Evolutionary conservation across 2,113 vertebrate species (phyloP).

Genomic region (Brachyhypopomus gauderio): DNA sequence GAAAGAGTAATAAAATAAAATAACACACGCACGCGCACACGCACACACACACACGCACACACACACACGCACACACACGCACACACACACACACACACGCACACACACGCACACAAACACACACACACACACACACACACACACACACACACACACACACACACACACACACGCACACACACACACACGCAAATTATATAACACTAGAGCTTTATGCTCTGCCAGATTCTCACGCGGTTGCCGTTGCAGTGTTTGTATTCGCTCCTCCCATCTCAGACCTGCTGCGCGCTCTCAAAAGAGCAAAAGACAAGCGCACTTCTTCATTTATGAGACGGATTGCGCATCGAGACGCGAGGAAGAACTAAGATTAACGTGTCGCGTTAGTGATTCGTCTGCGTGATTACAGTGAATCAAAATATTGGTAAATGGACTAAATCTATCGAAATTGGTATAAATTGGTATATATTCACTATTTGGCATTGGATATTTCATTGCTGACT

Average conservation of each 20-base stretch:
- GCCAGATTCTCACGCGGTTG: background rate
- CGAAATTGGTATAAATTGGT: too few relatives aligned
- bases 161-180: background rate
- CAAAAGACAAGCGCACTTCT: conserved; percentile 17
- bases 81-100: background rate
- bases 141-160: background rate
- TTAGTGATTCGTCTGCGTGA: background rate
- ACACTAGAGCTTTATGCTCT: background rate
- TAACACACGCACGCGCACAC: too few relatives aligned
- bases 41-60: background rate
- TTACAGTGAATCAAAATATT: background rate
- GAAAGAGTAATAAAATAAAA: background rate
- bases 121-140: background rate
- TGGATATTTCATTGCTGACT: background rate
- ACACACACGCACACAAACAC: background rate
- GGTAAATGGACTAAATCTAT: background rate
- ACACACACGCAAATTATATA: background rate
- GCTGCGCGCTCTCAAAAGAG: conserved; percentile 37
- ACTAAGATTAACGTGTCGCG: too few relatives aligned
- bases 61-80: background rate
- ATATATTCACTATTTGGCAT: background rate
- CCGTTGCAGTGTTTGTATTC: too few relatives aligned
- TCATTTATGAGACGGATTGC: conserved; percentile 14
- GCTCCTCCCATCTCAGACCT: conserved; percentile 45
- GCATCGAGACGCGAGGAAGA: too few relatives aligned